These are phyloP conservation scores for Gobionotothen gibberifrons DNA, from an alignment of 2,797 vertebrate genomes.

Conservation along the genomic window DNA sequence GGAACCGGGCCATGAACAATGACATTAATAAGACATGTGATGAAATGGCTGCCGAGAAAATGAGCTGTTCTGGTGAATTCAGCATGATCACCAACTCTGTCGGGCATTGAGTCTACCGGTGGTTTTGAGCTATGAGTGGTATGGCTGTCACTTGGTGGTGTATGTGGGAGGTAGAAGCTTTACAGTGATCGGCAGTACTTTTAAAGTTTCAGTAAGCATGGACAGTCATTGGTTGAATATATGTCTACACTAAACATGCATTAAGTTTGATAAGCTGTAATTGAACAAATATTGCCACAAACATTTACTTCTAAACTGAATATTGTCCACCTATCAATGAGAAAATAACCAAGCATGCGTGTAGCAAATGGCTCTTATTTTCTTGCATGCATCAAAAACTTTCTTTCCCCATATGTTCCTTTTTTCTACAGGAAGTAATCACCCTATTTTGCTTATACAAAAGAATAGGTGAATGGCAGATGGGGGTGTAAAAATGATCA, in stretches of 20 bases:
- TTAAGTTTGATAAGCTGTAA: neutral
- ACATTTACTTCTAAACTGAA: neutral
- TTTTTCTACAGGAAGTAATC: slow-evolving; percentile 23
- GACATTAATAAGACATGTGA: too few species aligned
- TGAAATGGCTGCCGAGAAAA: too few species aligned
- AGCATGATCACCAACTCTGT: slow-evolving; percentile 1
- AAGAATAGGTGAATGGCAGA: slow-evolving; percentile 20
- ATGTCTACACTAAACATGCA: neutral
- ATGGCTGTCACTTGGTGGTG: neutral
- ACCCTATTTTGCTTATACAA: slow-evolving; percentile 26
- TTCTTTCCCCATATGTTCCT: slow-evolving; percentile 23
- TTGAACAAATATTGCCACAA: neutral
- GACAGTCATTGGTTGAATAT: neutral
- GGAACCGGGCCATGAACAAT: too few species aligned
- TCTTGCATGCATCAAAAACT: slow-evolving; percentile 34
- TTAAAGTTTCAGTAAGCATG: slow-evolving; percentile 15
- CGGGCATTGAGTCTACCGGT: slow-evolving; percentile 15
- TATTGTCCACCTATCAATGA: neutral
- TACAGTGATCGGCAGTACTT: slow-evolving; percentile 35
- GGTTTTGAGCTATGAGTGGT: neutral
- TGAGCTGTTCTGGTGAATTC: slow-evolving; percentile 23
- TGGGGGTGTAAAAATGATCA: slow-evolving; percentile 62
- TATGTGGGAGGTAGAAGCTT: slow-evolving; percentile 32
- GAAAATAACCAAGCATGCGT: slow-evolving; percentile 11
- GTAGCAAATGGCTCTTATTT: slow-evolving; percentile 32